A percentile compares a stretch with the other conserved stretches of the same genome.
Evolutionary conservation across 2,113 vertebrate species (phyloP).

Genomic region (Onychostruthus taczanowskii): DNA sequence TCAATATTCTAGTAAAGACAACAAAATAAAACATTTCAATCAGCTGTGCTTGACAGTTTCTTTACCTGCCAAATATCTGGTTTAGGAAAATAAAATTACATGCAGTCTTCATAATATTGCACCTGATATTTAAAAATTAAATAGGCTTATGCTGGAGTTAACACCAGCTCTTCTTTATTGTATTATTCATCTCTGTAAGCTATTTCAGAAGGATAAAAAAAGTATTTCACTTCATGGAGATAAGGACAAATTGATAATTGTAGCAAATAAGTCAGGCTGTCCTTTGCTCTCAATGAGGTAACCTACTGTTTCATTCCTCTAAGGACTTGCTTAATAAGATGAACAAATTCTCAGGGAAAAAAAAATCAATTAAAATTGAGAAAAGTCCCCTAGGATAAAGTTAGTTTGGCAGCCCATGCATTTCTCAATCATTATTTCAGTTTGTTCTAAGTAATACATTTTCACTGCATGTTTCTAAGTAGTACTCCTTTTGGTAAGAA

Average conservation of each 20-base stretch:
- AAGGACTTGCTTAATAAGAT: slow-evolving; percentile 75
- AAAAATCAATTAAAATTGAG: slow-evolving; percentile 76
- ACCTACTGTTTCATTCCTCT: slow-evolving; percentile 70
- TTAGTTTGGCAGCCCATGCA: slow-evolving; percentile 58
- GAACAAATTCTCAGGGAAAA: slow-evolving; percentile 56
- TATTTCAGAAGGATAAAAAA: slow-evolving; percentile 53
- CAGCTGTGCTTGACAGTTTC: not conserved
- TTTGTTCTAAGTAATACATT: slow-evolving; percentile 54
- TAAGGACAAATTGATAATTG: slow-evolving; percentile 60
- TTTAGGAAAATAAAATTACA: slow-evolving; percentile 4
- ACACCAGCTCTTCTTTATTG: slow-evolving; percentile 19
- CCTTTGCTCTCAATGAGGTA: slow-evolving; percentile 70
- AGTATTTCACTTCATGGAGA: slow-evolving; percentile 56
- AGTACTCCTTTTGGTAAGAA: slow-evolving; percentile 45
- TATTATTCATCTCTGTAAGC: slow-evolving; percentile 51
- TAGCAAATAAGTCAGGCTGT: slow-evolving; percentile 67
- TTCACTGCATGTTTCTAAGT: slow-evolving; percentile 58
- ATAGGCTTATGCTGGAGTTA: slow-evolving; percentile 1
- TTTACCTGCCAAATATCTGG: slow-evolving; percentile 18
- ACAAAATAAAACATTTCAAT: slow-evolving; percentile 16
- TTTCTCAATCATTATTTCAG: slow-evolving; percentile 68
- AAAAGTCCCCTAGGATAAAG: slow-evolving; percentile 72
- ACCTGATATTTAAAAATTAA: slow-evolving; percentile 46
- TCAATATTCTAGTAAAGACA: slow-evolving; percentile 20
- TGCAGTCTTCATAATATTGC: slow-evolving; percentile 14